Evolutionary conservation across 1,140 invertebrate species (phyloP).

Genomic region (Hydropsyche tenuis): DNA sequence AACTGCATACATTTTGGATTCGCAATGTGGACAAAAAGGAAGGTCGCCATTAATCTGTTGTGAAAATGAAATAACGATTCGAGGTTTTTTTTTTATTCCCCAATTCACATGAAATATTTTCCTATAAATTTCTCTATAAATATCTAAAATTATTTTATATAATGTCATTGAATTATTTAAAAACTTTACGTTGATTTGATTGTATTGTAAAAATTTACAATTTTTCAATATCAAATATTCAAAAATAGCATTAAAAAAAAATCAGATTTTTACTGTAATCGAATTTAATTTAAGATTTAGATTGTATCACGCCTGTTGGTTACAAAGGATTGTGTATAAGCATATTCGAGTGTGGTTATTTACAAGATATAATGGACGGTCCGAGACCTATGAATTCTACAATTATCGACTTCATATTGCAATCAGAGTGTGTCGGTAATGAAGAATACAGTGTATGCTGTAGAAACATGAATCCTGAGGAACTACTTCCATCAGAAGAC

Average conservation of each 20-base stretch:
- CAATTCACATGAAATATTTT: no score
- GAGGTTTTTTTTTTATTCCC: no score
- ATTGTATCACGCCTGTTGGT: background rate
- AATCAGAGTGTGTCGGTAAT: background rate
- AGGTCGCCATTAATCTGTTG: constrained; percentile 24
- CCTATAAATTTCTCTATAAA: no score
- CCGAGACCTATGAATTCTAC: background rate
- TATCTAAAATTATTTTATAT: no score
- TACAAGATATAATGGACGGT: background rate
- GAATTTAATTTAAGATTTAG: background rate
- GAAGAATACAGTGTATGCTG: constrained; percentile 3
- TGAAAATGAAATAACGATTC: no score
- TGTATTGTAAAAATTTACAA: no score
- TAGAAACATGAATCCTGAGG: background rate
- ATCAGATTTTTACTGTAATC: no score
- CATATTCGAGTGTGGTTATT: background rate
- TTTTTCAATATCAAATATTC: no score
- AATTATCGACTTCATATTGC: background rate
- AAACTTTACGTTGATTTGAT: no score
- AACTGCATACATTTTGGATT: constrained; percentile 11
- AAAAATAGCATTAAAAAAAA: no score
- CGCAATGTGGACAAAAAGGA: constrained; percentile 26
- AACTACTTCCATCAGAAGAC: background rate
- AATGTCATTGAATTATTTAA: no score
- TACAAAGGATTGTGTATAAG: background rate